Evolutionary conservation across 2,113 vertebrate genomes (phyloP).

Genomic region (Chelonoidis abingdonii): DNA sequence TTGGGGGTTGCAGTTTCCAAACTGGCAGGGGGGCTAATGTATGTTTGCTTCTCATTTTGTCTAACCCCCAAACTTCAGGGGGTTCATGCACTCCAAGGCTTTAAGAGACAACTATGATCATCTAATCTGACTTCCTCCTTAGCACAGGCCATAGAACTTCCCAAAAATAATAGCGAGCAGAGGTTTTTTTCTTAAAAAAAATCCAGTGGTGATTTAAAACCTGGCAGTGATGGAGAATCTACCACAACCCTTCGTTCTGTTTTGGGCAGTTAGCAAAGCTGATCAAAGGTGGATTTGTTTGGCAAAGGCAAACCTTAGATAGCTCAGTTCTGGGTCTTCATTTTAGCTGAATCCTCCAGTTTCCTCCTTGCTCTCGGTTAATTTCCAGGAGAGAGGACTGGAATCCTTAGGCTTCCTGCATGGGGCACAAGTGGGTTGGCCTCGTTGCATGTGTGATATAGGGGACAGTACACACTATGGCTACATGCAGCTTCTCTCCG

Average conservation of each 20-base stretch:
- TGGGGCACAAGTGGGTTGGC: neutral
- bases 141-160: neutral
- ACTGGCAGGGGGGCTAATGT: fast-evolving
- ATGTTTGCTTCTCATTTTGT: fast-evolving
- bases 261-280: neutral
- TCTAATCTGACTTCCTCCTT: neutral
- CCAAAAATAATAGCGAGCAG: neutral
- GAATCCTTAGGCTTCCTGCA: fast-evolving
- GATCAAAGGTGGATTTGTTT: neutral
- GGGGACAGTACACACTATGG: neutral
- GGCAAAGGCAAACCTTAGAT: too few species aligned
- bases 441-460: neutral
- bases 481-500: fast-evolving
- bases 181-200: neutral
- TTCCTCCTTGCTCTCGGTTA: neutral
- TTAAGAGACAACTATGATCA: neutral
- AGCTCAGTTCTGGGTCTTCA: neutral
- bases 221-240: neutral
- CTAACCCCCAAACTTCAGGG: neutral
- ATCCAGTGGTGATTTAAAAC: neutral
- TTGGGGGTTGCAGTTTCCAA: neutral
- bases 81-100: neutral
- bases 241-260: too few species aligned
- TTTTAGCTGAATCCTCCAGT: fast-evolving
- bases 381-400: neutral